Evolutionary conservation across 1,140 invertebrate species (phyloP), one percentile per base, ranked within the genome.

Genomic region (Ceratina australensis): DNA sequence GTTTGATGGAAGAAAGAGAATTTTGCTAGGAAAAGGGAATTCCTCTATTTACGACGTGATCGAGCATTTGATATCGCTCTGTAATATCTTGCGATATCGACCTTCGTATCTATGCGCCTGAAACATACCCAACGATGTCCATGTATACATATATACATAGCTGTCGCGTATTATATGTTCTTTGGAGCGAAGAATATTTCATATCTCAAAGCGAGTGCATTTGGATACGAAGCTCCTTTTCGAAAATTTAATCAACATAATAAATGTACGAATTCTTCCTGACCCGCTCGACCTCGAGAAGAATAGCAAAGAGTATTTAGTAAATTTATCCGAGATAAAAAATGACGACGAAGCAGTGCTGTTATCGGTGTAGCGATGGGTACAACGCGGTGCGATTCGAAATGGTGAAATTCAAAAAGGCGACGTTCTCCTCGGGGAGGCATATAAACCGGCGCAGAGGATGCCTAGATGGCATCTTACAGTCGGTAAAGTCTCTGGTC

Each of bases 381-480:
- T n/a, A n/a, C n/a, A n/a, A n/a, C n/a, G n/a, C n/a, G n/a, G n/a
- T n/a, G 52, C 18, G 5, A 57, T 74, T 57, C 20, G 8, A 65
- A 65, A 47, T 73, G n/a, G 26, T n/a, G 18, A 54, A 20, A 79
- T 24, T 13, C 2, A 22, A 2, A 20, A 22, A 10, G 28, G 49
- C 52, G 33, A 64, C 42, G 0, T 73, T 59, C 54, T 63, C 71
- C 28, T 13, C 2, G 18, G 16, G 50, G 71, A 59, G 33, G 8
- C 52, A 64, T 59, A 54, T 59, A 54, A 73, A 60, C 49, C 16
- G 56, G 22, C 28, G 28, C 42, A 76, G 33, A 24, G 20, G 24
- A 78, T 81, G 57, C 54, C 13, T 56, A 66, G 54, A 49, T 16
- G 26, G 18, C 42, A 50, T 79, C 61, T 24, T 77, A 47, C 49